Percentiles rank a stretch among this genome's conserved stretches.
phyloP scores from a whole-genome alignment of 2,113 vertebrate genomes.

The Athene noctua region DNA sequence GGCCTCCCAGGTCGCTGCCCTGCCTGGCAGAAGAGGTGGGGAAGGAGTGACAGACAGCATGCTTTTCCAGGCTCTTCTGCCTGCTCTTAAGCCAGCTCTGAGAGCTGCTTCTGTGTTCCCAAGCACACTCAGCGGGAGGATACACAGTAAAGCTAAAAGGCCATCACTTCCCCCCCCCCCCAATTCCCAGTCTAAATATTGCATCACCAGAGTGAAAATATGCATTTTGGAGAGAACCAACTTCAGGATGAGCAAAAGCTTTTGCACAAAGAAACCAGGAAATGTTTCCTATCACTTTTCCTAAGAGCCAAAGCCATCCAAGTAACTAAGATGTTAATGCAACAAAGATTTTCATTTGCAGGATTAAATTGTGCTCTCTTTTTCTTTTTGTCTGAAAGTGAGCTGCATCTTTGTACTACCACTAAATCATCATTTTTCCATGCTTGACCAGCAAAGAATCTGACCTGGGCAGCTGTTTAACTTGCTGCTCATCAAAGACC shows the following conservation, averaged over 20 bases:
- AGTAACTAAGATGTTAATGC: neutral
- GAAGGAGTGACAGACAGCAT: too few relatives aligned
- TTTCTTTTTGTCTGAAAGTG: neutral
- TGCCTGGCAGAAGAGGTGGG: neutral
- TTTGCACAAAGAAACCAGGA: neutral
- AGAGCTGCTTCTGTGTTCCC: rapidly evolving
- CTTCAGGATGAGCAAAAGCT: neutral
- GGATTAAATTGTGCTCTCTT: neutral
- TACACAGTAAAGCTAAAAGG: neutral
- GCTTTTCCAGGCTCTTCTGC: neutral
- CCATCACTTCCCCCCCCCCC: neutral
- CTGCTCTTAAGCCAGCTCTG: neutral
- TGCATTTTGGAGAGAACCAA: neutral
- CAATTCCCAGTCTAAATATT: neutral
- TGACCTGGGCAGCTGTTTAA: slow-evolving; percentile 35
- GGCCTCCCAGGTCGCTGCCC: neutral
- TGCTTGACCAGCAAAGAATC: neutral
- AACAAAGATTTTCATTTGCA: neutral
- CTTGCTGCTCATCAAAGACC: slow-evolving; percentile 35
- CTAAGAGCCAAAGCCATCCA: neutral
- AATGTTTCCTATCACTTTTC: neutral
- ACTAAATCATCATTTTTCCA: neutral
- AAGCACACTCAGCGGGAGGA: neutral
- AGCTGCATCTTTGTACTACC: neutral
- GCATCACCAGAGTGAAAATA: neutral